Conservation (phyloP, 2,888 invertebrate species). For the Drosophila pegasa region DNA sequence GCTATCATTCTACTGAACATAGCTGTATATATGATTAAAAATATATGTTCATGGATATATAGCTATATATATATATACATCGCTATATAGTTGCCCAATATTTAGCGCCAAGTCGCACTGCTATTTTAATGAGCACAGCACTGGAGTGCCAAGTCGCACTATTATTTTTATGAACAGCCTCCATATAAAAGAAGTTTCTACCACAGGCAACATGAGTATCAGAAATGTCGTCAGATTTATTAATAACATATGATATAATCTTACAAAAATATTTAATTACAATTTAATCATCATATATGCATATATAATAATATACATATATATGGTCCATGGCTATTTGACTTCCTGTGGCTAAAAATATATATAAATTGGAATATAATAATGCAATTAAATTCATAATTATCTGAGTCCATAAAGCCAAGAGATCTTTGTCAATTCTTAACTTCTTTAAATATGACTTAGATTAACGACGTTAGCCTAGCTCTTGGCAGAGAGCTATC, state of each 20-base stretch:
- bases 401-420: neutral
- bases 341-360: neutral
- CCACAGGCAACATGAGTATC: neutral
- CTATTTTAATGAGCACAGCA: no score
- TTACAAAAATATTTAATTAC: neutral
- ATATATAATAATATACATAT: neutral
- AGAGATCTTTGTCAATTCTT: neutral
- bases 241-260: slow-evolving; percentile 1
- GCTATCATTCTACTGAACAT: no score
- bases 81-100: no score
- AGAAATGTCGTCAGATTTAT: neutral
- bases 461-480: no score
- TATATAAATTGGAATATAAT: neutral
- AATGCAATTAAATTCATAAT: neutral
- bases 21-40: no score
- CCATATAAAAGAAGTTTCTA: no score
- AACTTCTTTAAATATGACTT: neutral
- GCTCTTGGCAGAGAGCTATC: neutral
- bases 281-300: neutral
- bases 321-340: neutral
- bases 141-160: no score
- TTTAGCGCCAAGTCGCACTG: no score
- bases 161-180: no score
- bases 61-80: no score
- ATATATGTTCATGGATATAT: no score